phyloP scores from a whole-genome alignment of 2,797 vertebrate species.

The Microcaecilia unicolor region DNA sequence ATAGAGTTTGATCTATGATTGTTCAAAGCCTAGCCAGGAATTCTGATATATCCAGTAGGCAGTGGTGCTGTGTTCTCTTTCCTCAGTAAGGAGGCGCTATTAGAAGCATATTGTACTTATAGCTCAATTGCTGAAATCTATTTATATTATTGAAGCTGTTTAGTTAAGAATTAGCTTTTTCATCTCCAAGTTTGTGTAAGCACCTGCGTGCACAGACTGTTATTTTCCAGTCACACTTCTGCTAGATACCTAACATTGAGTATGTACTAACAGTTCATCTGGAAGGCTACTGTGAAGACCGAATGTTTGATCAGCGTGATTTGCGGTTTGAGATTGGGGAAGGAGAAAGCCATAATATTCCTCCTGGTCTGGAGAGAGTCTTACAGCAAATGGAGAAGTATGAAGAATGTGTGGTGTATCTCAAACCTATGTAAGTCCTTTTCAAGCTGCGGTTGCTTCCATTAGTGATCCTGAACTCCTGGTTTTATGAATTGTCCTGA shows the following conservation, averaged over 20 bases:
- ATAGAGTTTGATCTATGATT: too few relatives aligned
- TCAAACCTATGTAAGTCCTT: constrained; percentile 75
- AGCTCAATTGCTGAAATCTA: too few relatives aligned
- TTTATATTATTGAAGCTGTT: too few relatives aligned
- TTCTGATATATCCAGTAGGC: too few relatives aligned
- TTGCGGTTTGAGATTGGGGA: constrained; percentile 84
- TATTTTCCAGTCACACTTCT: neutral
- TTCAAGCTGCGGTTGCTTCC: neutral
- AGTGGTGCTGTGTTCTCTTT: too few relatives aligned
- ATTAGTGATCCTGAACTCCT: neutral
- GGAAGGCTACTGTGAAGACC: constrained; percentile 63
- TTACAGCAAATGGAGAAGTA: constrained; percentile 88
- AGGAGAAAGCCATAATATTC: constrained; percentile 72
- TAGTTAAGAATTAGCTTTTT: too few relatives aligned
- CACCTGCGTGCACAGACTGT: too few relatives aligned
- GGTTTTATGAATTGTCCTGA: neutral
- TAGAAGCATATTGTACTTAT: too few relatives aligned
- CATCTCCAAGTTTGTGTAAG: too few relatives aligned
- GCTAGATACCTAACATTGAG: too few relatives aligned
- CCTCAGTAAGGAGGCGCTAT: too few relatives aligned
- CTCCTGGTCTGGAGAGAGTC: constrained; percentile 80
- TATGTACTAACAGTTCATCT: constrained; percentile 72
- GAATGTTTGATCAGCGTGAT: constrained; percentile 77
- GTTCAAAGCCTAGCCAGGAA: too few relatives aligned
- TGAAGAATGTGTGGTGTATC: constrained; percentile 75